phyloP scores from a whole-genome alignment of 1,140 invertebrate species.

The Linepithema humile region DNA sequence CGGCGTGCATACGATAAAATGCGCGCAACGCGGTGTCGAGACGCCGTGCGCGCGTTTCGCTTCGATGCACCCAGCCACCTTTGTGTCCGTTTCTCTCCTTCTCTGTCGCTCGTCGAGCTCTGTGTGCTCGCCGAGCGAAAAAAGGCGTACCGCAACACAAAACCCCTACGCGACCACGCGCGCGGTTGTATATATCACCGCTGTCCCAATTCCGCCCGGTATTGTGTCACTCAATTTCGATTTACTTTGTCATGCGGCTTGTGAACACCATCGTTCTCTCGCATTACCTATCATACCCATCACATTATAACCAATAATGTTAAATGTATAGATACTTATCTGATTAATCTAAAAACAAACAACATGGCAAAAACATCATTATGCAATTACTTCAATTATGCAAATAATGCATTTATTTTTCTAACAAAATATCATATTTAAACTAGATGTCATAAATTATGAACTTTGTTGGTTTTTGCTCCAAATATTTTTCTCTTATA shows the following conservation, averaged over 20 bases:
- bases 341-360: too few relatives aligned
- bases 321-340: background rate
- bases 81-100: constrained; percentile 69
- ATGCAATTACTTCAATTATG: too few relatives aligned
- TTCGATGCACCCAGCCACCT: constrained; percentile 73
- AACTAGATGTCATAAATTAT: too few relatives aligned
- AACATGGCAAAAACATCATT: too few relatives aligned
- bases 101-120: background rate
- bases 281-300: background rate
- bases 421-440: too few relatives aligned
- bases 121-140: constrained; percentile 43
- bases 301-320: background rate
- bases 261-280: background rate
- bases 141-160: constrained; percentile 66
- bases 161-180: constrained; percentile 8
- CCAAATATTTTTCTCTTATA: too few relatives aligned
- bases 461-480: too few relatives aligned
- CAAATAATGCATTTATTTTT: too few relatives aligned
- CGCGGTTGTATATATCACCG: constrained; percentile 50
- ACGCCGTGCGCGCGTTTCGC: constrained; percentile 71
- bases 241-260: constrained; percentile 38
- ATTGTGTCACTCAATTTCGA: constrained; percentile 73
- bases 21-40: constrained; percentile 36
- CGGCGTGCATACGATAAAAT: background rate
- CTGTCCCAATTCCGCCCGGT: constrained; percentile 71